Percentiles rank a stretch among this genome's conserved stretches.
phyloP scores from a whole-genome alignment of 2,888 invertebrate genomes.

The Cataglyphis livida region DNA sequence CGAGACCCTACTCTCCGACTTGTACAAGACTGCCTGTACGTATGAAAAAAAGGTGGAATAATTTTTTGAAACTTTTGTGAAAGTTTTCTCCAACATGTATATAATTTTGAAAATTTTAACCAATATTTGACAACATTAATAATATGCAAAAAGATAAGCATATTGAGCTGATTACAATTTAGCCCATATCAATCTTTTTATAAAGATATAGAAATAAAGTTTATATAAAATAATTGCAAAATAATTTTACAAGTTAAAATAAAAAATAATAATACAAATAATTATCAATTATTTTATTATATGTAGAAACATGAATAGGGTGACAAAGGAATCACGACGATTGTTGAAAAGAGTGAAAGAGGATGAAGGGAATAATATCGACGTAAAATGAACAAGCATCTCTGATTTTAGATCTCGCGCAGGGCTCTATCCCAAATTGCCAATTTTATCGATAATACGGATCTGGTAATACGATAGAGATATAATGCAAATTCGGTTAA shows the following conservation, averaged over 20 bases:
- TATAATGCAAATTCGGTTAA: constrained; percentile 85
- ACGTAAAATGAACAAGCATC: constrained; percentile 77
- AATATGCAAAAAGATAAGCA: background rate
- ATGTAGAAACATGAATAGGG: background rate
- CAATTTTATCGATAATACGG: constrained; percentile 85
- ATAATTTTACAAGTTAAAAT: background rate
- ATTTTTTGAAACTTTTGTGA: constrained; percentile 11
- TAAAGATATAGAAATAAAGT: background rate
- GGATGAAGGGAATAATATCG: constrained; percentile 72
- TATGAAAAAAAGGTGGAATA: constrained; percentile 12
- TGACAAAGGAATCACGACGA: background rate
- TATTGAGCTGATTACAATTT: background rate
- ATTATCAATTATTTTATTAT: background rate
- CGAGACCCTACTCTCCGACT: constrained; percentile 26
- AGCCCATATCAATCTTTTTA: background rate
- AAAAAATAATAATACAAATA: background rate
- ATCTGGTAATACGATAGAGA: constrained; percentile 86
- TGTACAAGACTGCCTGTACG: background rate
- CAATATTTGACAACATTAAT: background rate
- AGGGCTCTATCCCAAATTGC: constrained; percentile 77
- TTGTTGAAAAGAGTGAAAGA: constrained; percentile 43
- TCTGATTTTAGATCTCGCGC: constrained; percentile 40
- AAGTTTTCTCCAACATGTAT: background rate
- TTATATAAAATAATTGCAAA: background rate
- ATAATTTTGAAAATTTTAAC: constrained; percentile 1